Percentiles rank a stretch among this genome's conserved stretches.
Conservation (phyloP, 1,140 invertebrate species). For the Ips typographus region DNA sequence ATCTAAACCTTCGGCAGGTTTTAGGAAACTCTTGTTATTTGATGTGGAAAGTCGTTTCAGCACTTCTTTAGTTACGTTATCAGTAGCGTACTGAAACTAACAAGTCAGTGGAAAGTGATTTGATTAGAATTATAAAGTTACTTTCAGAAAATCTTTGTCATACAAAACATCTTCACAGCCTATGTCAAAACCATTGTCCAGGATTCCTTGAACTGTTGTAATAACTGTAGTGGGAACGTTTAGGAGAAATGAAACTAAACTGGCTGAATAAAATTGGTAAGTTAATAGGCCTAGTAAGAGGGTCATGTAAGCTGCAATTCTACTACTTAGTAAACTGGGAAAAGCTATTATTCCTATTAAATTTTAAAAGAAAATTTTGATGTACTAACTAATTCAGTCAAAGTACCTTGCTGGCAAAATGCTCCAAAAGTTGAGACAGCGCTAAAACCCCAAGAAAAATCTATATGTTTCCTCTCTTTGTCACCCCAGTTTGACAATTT, state of each 20-base stretch:
- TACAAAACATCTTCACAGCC: slow-evolving; percentile 43
- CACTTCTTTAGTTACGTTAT: slow-evolving; percentile 21
- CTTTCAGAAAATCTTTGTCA: slow-evolving; percentile 40
- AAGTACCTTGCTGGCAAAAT: slow-evolving; percentile 43
- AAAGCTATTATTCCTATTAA: slow-evolving; percentile 37
- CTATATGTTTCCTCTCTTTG: slow-evolving; percentile 5
- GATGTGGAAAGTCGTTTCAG: background rate
- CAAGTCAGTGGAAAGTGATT: background rate
- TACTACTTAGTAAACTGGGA: slow-evolving; percentile 54
- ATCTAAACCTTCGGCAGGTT: slow-evolving; percentile 38
- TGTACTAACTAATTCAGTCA: background rate
- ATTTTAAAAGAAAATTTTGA: slow-evolving; percentile 1
- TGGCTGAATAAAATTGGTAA: slow-evolving; percentile 74
- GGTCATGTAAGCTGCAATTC: slow-evolving; percentile 60
- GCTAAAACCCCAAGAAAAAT: slow-evolving; percentile 38
- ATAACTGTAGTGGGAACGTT: slow-evolving; percentile 65
- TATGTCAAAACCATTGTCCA: slow-evolving; percentile 36
- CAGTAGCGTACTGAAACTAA: slow-evolving; percentile 16
- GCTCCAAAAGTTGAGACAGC: slow-evolving; percentile 40
- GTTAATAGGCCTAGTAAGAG: slow-evolving; percentile 64
- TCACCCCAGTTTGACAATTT: background rate
- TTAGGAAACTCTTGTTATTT: slow-evolving; percentile 36
- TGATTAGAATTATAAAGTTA: slow-evolving; percentile 3
- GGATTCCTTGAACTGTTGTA: slow-evolving; percentile 54
- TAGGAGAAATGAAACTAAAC: slow-evolving; percentile 70